phyloP scores from a whole-genome alignment of 1,140 invertebrate genomes.

The Holotrichia oblita region DNA sequence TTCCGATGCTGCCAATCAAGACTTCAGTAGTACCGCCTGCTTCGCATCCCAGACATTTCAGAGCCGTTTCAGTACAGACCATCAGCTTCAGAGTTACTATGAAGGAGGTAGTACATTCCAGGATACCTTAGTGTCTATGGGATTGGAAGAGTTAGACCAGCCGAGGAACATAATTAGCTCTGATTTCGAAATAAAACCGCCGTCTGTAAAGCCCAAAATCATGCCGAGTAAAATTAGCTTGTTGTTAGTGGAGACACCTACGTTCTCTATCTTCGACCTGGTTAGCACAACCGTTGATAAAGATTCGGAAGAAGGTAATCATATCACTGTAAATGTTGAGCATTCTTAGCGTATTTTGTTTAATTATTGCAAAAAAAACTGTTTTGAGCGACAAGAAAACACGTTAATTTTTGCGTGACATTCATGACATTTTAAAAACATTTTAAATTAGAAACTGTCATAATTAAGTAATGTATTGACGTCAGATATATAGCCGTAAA shows the following conservation, averaged over 20 bases:
- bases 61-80: not conserved
- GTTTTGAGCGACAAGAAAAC: too few relatives aligned
- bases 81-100: not conserved
- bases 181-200: not conserved
- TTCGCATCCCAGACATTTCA: not conserved
- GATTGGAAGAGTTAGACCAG: not conserved
- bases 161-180: not conserved
- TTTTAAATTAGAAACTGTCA: too few relatives aligned
- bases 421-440: too few relatives aligned
- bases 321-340: not conserved
- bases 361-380: too few relatives aligned
- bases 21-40: not conserved
- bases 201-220: not conserved
- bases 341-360: too few relatives aligned
- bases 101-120: not conserved
- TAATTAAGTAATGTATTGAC: too few relatives aligned
- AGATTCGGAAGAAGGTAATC: conserved; percentile 65
- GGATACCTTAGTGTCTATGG: not conserved
- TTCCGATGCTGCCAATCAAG: conserved; percentile 49
- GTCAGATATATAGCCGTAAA: too few relatives aligned
- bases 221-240: conserved; percentile 67
- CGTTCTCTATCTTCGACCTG: conserved; percentile 71
- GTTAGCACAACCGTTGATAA: conserved; percentile 69
- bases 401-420: too few relatives aligned
- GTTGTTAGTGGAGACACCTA: conserved; percentile 72